Evolutionary conservation across 2,113 vertebrate species (phyloP).

Genomic region (Nyctereutes procyonoides): DNA sequence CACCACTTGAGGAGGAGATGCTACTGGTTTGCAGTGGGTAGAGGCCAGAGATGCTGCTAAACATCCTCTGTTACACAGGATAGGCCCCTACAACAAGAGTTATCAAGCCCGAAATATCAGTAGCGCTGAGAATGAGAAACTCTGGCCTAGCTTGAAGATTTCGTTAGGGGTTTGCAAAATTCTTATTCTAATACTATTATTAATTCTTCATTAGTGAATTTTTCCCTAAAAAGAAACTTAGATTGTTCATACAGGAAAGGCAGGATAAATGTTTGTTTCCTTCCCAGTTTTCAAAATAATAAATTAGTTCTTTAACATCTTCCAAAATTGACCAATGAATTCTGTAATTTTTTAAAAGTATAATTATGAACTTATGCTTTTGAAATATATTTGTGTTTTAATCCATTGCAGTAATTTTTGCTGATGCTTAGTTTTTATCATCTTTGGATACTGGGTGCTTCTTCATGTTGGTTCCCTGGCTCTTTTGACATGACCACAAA

Average conservation of each 20-base stretch:
- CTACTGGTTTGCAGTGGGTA: not conserved
- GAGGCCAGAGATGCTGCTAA: not conserved
- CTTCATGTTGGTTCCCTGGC: not conserved
- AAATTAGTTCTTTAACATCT: slow-evolving; percentile 19
- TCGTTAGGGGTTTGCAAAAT: slow-evolving; percentile 1
- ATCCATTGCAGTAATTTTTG: not conserved
- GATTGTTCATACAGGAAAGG: not conserved
- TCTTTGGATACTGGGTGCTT: not conserved
- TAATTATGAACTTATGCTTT: slow-evolving; percentile 12
- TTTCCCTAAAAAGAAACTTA: not conserved
- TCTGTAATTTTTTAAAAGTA: not conserved
- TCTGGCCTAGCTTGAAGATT: not conserved
- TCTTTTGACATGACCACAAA: not conserved
- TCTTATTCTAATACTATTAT: not conserved
- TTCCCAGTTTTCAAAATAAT: slow-evolving; percentile 38
- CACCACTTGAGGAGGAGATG: not conserved
- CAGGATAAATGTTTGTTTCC: slow-evolving; percentile 19
- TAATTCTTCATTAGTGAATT: slow-evolving; percentile 40
- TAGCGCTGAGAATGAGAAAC: slow-evolving; percentile 11
- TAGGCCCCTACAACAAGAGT: not conserved
- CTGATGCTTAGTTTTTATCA: not conserved
- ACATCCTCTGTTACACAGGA: not conserved
- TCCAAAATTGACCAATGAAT: slow-evolving; percentile 29
- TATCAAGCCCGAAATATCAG: not conserved
- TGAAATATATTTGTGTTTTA: slow-evolving; percentile 1